Percentiles rank a stretch among this genome's conserved stretches.
These are phyloP conservation scores for Chelonia mydas DNA, from an alignment of 2,797 vertebrate species.

Conservation along the genomic window DNA sequence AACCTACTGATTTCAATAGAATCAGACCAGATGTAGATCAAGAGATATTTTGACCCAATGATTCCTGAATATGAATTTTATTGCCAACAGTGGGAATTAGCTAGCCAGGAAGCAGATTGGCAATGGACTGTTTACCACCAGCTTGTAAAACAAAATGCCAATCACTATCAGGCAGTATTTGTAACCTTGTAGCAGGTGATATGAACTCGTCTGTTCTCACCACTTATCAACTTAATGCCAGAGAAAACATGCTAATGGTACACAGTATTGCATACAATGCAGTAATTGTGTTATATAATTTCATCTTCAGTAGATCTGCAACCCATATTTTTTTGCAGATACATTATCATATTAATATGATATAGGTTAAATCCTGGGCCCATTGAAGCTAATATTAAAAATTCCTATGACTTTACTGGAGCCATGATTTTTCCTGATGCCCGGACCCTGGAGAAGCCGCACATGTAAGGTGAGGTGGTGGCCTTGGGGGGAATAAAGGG, in stretches of 20 bases:
- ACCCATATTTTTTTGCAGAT: background rate
- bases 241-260: background rate
- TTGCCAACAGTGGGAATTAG: background rate
- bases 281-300: background rate
- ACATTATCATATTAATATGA: background rate
- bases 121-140: background rate
- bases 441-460: no score
- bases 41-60: background rate
- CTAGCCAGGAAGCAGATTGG: background rate
- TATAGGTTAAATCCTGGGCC: constrained; percentile 1
- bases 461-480: no score
- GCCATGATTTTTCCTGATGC: background rate
- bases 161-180: background rate
- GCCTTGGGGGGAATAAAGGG: no score
- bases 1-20: background rate
- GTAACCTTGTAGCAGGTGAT: background rate
- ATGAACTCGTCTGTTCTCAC: background rate
- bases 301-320: background rate
- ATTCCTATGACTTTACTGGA: background rate
- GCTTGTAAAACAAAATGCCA: background rate
- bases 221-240: background rate
- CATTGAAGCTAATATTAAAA: background rate
- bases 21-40: background rate
- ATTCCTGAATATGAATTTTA: rapidly evolving
- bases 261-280: background rate